Conservation (phyloP, 1,140 invertebrate genomes). For the Paraescarpia echinospica region DNA sequence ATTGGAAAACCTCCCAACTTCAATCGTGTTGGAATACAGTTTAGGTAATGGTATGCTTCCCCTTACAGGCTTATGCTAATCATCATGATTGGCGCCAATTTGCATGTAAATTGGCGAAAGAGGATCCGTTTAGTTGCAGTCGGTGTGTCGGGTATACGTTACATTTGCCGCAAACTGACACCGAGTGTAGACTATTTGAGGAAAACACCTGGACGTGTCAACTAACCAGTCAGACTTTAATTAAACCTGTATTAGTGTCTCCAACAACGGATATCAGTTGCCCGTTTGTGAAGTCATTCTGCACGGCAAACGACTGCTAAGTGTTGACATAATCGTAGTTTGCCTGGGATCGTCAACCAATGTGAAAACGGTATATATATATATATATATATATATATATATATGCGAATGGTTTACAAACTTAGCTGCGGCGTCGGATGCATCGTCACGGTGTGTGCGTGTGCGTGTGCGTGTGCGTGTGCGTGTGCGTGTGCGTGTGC, state of each 20-base stretch:
- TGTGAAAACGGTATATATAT: not conserved
- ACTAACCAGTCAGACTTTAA: not conserved
- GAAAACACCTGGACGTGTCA: not conserved
- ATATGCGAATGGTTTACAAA: not conserved
- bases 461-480: no score
- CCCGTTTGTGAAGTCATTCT: not conserved
- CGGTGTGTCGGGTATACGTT: not conserved
- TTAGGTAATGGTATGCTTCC: not conserved
- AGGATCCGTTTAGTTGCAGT: not conserved
- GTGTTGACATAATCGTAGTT: not conserved
- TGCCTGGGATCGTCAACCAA: not conserved
- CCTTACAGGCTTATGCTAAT: not conserved
- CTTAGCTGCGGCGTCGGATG: no score
- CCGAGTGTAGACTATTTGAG: not conserved
- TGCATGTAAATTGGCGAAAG: conserved; percentile 1
- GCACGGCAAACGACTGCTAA: not conserved
- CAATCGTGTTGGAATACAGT: not conserved
- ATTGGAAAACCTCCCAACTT: not conserved
- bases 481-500: no score
- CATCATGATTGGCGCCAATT: not conserved
- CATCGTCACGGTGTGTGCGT: no score
- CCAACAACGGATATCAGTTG: not conserved
- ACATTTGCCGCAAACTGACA: not conserved
- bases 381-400: no score
- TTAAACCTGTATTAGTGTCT: not conserved